Conservation (phyloP, 2,888 invertebrate species). For the Cyclophora albipunctata region DNA sequence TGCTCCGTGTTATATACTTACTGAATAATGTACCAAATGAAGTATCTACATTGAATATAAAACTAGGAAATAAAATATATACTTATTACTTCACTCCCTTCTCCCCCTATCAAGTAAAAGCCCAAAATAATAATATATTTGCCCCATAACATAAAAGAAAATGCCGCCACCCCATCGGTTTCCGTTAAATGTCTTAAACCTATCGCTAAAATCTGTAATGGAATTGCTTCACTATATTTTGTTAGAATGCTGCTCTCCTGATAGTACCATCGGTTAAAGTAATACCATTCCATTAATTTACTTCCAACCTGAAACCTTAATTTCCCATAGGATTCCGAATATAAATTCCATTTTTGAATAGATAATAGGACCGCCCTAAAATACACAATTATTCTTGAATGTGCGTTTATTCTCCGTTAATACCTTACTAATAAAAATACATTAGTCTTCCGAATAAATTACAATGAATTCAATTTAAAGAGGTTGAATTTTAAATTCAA, state of each 20-base stretch:
- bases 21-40: no score
- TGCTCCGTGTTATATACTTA: no score
- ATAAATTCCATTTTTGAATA: constrained; percentile 23
- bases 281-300: constrained; percentile 22
- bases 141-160: neutral
- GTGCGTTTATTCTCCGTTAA: neutral
- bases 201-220: constrained; percentile 25
- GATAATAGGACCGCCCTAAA: constrained; percentile 17
- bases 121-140: no score
- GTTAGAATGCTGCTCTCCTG: constrained; percentile 23
- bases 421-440: no score
- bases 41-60: no score
- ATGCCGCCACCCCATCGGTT: constrained; percentile 10
- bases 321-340: constrained; percentile 22
- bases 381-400: constrained; percentile 12
- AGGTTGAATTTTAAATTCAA: no score
- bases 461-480: no score
- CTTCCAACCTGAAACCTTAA: constrained; percentile 21
- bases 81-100: no score
- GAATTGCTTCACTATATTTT: constrained; percentile 26
- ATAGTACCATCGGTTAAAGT: constrained; percentile 21
- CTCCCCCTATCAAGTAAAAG: no score
- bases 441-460: no score
- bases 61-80: no score
- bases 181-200: constrained; percentile 8